These are phyloP conservation scores for Apostichopus parvimensis DNA, from an alignment of 35 echinoderm and acorn worm species.

Conservation along the genomic window DNA sequence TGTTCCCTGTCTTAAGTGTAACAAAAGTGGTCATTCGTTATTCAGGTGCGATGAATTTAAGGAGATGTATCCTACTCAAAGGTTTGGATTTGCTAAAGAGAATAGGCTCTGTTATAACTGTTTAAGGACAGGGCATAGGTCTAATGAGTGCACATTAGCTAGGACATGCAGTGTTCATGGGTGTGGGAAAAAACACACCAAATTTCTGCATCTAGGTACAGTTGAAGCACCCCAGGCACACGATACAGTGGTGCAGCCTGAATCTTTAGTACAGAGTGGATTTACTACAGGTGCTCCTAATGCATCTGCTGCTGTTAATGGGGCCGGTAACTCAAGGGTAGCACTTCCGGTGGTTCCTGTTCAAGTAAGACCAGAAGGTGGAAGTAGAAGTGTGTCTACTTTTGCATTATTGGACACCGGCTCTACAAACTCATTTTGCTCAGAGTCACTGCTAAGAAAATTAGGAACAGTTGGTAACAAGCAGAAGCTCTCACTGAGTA, in stretches of 20 bases:
- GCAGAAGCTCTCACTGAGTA: slow-evolving; percentile 33
- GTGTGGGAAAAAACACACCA: slow-evolving; percentile 50
- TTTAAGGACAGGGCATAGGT: neutral
- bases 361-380: neutral
- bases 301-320: neutral
- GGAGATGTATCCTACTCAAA: neutral
- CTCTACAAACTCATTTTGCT: slow-evolving; percentile 62
- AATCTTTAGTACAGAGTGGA: neutral
- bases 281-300: neutral
- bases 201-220: slow-evolving; percentile 21
- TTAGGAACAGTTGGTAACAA: slow-evolving; percentile 33
- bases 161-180: slow-evolving; percentile 19
- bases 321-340: slow-evolving; percentile 34
- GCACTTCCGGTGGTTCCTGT: slow-evolving; percentile 42
- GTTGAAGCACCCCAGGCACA: too few species aligned
- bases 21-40: slow-evolving; percentile 1
- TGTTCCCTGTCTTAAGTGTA: slow-evolving; percentile 8
- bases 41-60: slow-evolving; percentile 26
- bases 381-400: neutral
- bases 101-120: slow-evolving; percentile 27
- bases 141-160: slow-evolving; percentile 13
- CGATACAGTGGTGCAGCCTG: neutral
- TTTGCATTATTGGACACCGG: slow-evolving; percentile 65
- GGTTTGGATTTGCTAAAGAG: slow-evolving; percentile 20
- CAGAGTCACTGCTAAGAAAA: neutral